Evolutionary conservation across 2,113 vertebrate species (phyloP), one percentile per base, ranked within the genome.

Genomic region (Copsychus sechellarum): DNA sequence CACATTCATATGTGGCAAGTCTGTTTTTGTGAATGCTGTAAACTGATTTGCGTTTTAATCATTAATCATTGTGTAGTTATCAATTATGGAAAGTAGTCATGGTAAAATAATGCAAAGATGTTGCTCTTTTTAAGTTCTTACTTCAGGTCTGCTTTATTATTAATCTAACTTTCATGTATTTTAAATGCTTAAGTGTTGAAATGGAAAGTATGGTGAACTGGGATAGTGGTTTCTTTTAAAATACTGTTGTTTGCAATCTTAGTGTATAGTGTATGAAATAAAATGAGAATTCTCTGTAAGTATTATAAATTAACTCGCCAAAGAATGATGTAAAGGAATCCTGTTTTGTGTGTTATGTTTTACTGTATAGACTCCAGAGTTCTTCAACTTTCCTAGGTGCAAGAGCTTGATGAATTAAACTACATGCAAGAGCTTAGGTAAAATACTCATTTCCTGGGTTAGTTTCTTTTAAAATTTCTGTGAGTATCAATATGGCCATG

Each of bases 191-290:
- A 72, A 61, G 9, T 89, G n/a, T 87, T 90, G 57, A 86, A 93
- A 74, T 90, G 38, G 73, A 53, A 83, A 77, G 50, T 76, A 20
- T 29, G 60, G 50, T 90, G 50, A 84, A 51, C 38, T 66, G 72
- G 58, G 34, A 34, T 91, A 57, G 24, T 81, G 38, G 4, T 29
- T 90, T 73, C 50, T 91, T 90, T 86, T 81, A 33, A 88, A 88
- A 56, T 81, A 53, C 8, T 92, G 54, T 90, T 82, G 56, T 88
- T 56, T 86, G 81, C 34, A 84, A 79, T 81, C 79, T 61, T 69
- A 71, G 33, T 93, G 67, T 93, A 50, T 48, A 86, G 47, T 78
- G 61, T 93, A 58, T 77, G 21, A 86, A 96, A 97, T 95, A 95
- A 95, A 95, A 72, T 61, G 28, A 86, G 40, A 96, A 81, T 73